Evolutionary conservation across 2,113 vertebrate species (phyloP).

Genomic region (Eulacestoma nigropectus): DNA sequence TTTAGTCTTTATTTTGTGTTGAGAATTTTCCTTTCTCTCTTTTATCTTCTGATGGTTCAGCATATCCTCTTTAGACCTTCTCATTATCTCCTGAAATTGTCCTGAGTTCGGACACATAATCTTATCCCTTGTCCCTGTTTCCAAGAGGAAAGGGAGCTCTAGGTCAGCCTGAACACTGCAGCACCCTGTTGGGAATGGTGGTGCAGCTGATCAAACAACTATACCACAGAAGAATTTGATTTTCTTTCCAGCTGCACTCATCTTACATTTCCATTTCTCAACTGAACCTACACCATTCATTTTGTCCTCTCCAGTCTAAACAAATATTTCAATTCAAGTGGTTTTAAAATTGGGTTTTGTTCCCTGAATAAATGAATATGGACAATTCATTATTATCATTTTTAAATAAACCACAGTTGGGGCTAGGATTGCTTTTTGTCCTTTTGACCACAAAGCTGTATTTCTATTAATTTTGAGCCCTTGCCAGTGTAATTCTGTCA

Average conservation of each 20-base stretch:
- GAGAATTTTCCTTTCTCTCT: not conserved
- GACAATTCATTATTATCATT: not conserved
- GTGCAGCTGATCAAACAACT: not conserved
- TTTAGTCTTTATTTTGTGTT: not conserved
- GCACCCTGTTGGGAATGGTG: not conserved
- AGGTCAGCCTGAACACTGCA: not conserved
- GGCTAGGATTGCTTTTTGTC: not conserved
- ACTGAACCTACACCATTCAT: not conserved
- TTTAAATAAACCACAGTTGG: not conserved
- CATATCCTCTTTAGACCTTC: not conserved
- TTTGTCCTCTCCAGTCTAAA: not conserved
- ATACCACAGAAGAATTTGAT: not conserved
- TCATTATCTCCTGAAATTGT: not conserved
- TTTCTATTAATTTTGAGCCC: not conserved
- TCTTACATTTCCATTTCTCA: not conserved
- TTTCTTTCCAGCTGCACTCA: not conserved
- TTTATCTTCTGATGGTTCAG: not conserved
- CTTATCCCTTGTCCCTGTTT: not conserved
- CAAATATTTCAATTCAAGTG: not conserved
- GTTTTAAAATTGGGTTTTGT: not conserved
- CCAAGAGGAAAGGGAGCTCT: not conserved
- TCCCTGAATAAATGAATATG: not conserved
- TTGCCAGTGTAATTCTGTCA: not conserved
- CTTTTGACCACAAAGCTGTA: not conserved
- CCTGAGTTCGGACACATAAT: not conserved